phyloP scores from a whole-genome alignment of 2,113 vertebrate genomes.

The Brachionichthys hirsutus region DNA sequence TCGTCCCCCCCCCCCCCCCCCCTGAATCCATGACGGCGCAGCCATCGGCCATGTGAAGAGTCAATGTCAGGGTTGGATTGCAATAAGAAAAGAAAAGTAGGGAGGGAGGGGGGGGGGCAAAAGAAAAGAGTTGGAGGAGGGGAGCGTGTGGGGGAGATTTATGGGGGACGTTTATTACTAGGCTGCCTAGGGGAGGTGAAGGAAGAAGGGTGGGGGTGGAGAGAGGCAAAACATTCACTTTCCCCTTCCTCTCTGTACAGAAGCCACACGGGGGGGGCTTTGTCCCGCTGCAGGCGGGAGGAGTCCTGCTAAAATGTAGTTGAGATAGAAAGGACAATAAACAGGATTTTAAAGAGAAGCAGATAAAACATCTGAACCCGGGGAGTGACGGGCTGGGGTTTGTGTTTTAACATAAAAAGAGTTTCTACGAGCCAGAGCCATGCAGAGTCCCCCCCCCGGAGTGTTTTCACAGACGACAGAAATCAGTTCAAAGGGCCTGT shows the following conservation, averaged over 20 bases:
- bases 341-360: not conserved
- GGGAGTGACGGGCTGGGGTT: conserved; percentile 20
- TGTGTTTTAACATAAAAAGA: conserved; percentile 61
- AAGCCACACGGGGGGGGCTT: conserved; percentile 37
- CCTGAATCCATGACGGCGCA: conserved; percentile 57
- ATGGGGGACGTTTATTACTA: conserved; percentile 76
- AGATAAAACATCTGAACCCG: not conserved
- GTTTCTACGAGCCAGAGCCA: conserved; percentile 62
- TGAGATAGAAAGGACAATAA: conserved; percentile 1
- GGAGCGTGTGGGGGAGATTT: conserved; percentile 71
- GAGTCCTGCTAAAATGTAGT: conserved; percentile 6
- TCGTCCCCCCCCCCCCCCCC: conserved; percentile 7
- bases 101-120: conserved; percentile 13
- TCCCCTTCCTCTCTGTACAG: conserved; percentile 60
- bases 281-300: not conserved
- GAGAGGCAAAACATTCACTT: conserved; percentile 68
- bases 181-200: conserved; percentile 66
- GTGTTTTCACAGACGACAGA: conserved; percentile 59
- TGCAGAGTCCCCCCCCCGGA: conserved; percentile 55
- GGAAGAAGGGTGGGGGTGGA: conserved; percentile 36
- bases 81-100: conserved; percentile 28
- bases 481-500: conserved; percentile 67
- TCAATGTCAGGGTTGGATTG: conserved; percentile 69
- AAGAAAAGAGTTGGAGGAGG: conserved; percentile 55
- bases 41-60: conserved; percentile 63